These are phyloP conservation scores for Sturnira hondurensis DNA, from an alignment of 2,113 vertebrate genomes.

Conservation along the genomic window DNA sequence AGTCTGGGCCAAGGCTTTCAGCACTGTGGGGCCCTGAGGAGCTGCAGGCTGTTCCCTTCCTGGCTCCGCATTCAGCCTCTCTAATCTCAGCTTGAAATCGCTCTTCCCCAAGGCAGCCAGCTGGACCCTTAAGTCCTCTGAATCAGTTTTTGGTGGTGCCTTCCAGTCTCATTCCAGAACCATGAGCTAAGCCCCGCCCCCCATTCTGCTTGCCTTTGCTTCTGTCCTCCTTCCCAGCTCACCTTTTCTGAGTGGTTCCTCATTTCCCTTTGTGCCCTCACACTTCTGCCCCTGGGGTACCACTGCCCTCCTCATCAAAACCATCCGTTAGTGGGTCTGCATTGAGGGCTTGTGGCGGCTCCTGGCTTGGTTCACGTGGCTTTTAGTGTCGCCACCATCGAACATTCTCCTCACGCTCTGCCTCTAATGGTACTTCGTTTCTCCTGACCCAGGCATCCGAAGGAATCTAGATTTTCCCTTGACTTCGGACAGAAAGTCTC, in stretches of 20 bases:
- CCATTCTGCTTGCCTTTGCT: not conserved
- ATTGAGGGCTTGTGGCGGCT: fast-evolving
- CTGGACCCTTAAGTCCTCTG: not conserved
- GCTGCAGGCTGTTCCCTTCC: not conserved
- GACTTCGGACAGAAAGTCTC: not conserved
- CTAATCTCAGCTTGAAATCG: not conserved
- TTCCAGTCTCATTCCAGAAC: not conserved
- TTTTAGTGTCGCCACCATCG: not conserved
- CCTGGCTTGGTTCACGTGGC: not conserved
- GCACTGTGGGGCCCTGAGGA: not conserved
- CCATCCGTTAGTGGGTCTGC: too few relatives aligned
- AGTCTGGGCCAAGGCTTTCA: not conserved
- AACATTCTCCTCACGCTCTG: not conserved
- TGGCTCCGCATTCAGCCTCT: not conserved
- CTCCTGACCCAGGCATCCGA: not conserved
- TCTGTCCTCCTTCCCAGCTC: not conserved
- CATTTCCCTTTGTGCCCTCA: not conserved
- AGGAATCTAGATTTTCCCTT: not conserved
- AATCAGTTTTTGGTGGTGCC: not conserved
- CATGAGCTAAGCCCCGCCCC: not conserved
- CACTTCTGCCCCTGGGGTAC: not conserved
- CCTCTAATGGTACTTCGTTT: not conserved
- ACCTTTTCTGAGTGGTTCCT: not conserved
- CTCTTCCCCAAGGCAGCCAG: not conserved
- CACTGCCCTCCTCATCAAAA: not conserved